These are phyloP conservation scores for Anthrax anthrax DNA, from an alignment of 2,888 invertebrate genomes.

Conservation along the genomic window DNA sequence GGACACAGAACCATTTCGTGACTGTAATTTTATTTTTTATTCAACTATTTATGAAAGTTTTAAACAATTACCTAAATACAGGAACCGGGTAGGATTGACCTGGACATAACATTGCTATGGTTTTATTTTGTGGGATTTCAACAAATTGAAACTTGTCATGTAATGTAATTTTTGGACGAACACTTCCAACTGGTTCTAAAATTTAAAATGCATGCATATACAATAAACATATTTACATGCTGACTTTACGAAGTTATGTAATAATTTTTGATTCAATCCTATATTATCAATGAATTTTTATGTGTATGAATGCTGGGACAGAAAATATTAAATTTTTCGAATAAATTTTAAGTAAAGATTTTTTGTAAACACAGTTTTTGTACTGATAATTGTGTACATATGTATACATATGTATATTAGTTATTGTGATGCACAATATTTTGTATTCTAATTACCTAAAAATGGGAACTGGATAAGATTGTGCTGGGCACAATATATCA, in stretches of 20 bases:
- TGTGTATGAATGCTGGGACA: conserved; percentile 10
- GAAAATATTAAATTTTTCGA: background rate
- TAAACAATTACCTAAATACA: conserved; percentile 46
- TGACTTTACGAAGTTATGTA: background rate
- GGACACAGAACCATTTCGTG: background rate
- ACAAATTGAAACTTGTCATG: conserved; percentile 32
- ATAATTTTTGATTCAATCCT: no score
- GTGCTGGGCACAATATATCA: conserved; percentile 53
- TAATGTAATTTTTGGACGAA: conserved; percentile 46
- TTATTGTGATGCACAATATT: background rate
- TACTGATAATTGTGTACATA: no score
- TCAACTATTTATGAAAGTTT: no score
- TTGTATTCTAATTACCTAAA: conserved; percentile 55
- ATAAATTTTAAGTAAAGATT: background rate
- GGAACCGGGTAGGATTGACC: conserved; percentile 64
- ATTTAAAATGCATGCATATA: background rate
- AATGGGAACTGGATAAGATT: conserved; percentile 54
- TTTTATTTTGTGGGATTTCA: conserved; percentile 18
- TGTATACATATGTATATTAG: no score
- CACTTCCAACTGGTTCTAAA: conserved; percentile 37
- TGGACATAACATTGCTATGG: conserved; percentile 47
- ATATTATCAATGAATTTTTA: no score
- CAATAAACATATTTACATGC: background rate
- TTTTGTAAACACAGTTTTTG: no score
- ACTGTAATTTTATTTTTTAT: background rate